A percentile compares a stretch with the other conserved stretches of the same genome.
Evolutionary conservation across 2,888 invertebrate genomes (phyloP).

Genomic region (Tiphia femorata): DNA sequence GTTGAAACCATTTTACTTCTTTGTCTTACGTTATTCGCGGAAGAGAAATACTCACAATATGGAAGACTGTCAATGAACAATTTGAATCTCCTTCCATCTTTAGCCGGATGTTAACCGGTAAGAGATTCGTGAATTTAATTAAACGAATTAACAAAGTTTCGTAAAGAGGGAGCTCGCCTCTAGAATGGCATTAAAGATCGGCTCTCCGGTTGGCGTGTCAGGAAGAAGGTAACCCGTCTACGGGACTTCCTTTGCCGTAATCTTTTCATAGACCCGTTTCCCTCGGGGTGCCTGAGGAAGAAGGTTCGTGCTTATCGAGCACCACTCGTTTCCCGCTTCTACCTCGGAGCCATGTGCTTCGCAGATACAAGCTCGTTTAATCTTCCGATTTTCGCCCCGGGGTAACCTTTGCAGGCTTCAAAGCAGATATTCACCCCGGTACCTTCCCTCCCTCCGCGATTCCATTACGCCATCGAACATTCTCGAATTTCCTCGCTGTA

Average conservation of each 20-base stretch:
- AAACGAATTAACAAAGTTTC: too few relatives aligned
- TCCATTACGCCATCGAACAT: slow-evolving; percentile 8
- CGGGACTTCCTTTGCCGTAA: slow-evolving; percentile 16
- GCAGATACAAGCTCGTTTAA: slow-evolving; percentile 21
- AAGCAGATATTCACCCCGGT: slow-evolving; percentile 13
- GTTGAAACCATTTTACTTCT: too few relatives aligned
- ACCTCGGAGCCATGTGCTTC: slow-evolving; percentile 24
- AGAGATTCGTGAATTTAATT: too few relatives aligned
- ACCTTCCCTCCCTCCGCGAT: slow-evolving; percentile 1
- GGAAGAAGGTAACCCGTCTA: too few relatives aligned
- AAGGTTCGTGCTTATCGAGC: slow-evolving; percentile 15
- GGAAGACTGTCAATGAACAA: too few relatives aligned
- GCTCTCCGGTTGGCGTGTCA: too few relatives aligned
- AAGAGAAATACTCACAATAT: too few relatives aligned
- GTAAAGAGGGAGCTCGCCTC: too few relatives aligned
- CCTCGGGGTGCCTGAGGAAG: slow-evolving; percentile 1
- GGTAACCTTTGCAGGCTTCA: slow-evolving; percentile 20
- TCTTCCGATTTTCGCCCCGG: slow-evolving; percentile 23
- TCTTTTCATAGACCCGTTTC: slow-evolving; percentile 16
- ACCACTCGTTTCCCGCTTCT: slow-evolving; percentile 10
- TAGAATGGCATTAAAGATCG: too few relatives aligned
- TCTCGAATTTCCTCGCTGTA: slow-evolving; percentile 8
- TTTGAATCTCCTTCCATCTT: too few relatives aligned
- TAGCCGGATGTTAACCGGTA: too few relatives aligned
- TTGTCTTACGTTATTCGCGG: too few relatives aligned